Conservation (phyloP, 2,888 invertebrate species). For the Heliconius hortense region DNA sequence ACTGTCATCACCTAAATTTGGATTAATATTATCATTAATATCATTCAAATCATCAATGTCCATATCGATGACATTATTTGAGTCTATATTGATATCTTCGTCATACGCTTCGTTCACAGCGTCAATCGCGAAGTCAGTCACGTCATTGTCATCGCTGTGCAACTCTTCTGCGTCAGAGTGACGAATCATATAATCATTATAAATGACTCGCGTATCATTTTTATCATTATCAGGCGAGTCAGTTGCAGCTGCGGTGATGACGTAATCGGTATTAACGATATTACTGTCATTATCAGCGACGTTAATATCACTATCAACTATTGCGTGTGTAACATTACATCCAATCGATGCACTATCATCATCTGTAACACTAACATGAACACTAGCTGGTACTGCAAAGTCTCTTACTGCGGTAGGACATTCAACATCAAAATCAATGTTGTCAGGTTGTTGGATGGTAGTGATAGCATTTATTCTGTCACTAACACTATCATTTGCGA, state of each 20-base stretch:
- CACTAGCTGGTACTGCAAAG: neutral
- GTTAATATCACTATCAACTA: constrained; percentile 4
- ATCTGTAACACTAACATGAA: neutral
- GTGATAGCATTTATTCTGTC: neutral
- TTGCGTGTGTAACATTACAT: neutral
- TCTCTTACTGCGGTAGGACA: neutral
- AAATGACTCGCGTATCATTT: neutral
- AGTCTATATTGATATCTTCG: neutral
- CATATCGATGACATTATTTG: constrained; percentile 9
- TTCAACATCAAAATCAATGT: neutral
- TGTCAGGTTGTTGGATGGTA: constrained; percentile 1
- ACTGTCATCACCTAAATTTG: neutral
- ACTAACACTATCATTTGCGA: neutral
- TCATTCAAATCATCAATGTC: constrained; percentile 14
- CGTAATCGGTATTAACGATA: constrained; percentile 11
- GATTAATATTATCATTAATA: constrained; percentile 7
- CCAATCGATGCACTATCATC: neutral
- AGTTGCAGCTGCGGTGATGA: constrained; percentile 11
- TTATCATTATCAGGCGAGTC: constrained; percentile 11
- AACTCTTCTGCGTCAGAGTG: neutral
- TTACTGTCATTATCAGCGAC: constrained; percentile 10
- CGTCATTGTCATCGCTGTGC: neutral
- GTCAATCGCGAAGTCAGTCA: neutral
- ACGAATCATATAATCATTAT: neutral
- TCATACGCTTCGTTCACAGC: neutral